A percentile compares a stretch with the other conserved stretches of the same genome.
phyloP scores from a whole-genome alignment of 2,888 invertebrate genomes.

The Hirtodrosophila alboralis region DNA sequence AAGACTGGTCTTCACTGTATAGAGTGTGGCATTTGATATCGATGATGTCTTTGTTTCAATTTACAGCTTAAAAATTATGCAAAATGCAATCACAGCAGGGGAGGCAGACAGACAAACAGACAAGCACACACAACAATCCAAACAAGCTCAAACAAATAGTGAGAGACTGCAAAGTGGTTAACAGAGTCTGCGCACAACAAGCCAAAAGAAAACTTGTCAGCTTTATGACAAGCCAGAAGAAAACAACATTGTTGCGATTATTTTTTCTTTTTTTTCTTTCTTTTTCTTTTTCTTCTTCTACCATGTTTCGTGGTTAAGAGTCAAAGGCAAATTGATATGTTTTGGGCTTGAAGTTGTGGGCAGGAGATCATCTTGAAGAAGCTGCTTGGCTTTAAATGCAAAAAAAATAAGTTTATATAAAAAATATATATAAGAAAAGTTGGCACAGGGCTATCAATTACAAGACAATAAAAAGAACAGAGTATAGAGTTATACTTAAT shows the following conservation, averaged over 20 bases:
- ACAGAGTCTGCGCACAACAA: no score
- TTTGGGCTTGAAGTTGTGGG: constrained; percentile 15
- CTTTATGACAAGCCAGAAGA: constrained; percentile 43
- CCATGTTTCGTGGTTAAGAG: constrained; percentile 42
- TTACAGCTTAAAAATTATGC: constrained; percentile 66
- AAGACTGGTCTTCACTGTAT: constrained; percentile 14
- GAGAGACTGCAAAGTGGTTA: constrained; percentile 33
- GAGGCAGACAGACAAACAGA: constrained; percentile 21
- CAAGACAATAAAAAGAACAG: not conserved
- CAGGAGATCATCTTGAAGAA: constrained; percentile 30
- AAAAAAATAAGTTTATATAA: not conserved
- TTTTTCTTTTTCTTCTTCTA: constrained; percentile 11
- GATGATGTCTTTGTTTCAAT: constrained; percentile 79
- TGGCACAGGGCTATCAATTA: constrained; percentile 27
- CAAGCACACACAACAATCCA: constrained; percentile 6
- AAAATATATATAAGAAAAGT: no score
- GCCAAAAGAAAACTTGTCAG: constrained; percentile 63
- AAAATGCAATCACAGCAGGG: constrained; percentile 67
- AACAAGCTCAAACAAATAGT: constrained; percentile 25
- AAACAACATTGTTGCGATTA: constrained; percentile 7
- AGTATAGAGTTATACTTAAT: no score
- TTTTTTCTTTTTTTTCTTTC: constrained; percentile 13
- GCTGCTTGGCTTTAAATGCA: constrained; percentile 18
- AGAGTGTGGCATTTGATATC: constrained; percentile 75
- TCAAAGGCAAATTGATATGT: constrained; percentile 58